Evolutionary conservation across 2,113 vertebrate genomes (phyloP).

Genomic region (Sebastes schlegelii): DNA sequence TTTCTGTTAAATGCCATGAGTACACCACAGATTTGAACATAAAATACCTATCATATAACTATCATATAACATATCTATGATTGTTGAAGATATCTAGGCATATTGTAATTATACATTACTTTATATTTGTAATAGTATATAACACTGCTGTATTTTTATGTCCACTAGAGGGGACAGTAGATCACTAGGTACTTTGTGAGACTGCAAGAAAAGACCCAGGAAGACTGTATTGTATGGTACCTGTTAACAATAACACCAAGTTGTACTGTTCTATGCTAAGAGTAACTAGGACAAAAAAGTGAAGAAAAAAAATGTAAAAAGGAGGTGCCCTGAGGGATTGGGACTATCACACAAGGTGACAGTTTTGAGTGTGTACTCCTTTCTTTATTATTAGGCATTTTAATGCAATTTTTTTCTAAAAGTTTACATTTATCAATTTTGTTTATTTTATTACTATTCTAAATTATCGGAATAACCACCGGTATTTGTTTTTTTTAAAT

Average conservation of each 20-base stretch:
- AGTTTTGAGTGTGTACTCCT: not conserved
- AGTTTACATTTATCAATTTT: not conserved
- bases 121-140: not conserved
- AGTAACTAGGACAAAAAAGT: not conserved
- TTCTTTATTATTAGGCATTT: not conserved
- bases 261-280: not conserved
- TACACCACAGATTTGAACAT: not conserved
- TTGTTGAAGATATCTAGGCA: not conserved
- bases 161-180: slow-evolving; percentile 26
- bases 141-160: not conserved
- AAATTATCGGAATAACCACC: not conserved
- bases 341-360: not conserved
- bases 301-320: not conserved
- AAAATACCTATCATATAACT: not conserved
- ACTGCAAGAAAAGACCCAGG: not conserved
- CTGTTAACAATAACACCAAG: not conserved
- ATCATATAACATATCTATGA: not conserved
- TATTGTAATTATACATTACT: not conserved
- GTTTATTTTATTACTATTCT: not conserved
- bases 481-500: not conserved
- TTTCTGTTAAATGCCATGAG: not conserved
- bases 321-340: not conserved
- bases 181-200: not conserved
- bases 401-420: not conserved
- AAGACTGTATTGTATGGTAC: not conserved